Percentiles rank a stretch among this genome's conserved stretches.
Evolutionary conservation across 92 coral and sea anemone genomes (phyloP).

Genomic region (Zoanthus gigantus): DNA sequence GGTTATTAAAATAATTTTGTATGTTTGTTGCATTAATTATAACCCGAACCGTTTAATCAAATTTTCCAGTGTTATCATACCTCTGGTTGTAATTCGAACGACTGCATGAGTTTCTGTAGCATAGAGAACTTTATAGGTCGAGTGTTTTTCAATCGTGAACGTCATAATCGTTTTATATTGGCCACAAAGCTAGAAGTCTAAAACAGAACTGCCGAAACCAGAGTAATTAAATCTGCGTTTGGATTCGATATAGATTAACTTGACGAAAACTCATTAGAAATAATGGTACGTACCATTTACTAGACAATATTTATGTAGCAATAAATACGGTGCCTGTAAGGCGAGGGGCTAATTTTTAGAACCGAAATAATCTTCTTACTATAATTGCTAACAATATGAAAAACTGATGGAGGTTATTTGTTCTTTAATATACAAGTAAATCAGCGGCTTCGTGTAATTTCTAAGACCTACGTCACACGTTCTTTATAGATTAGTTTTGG

Average conservation of each 20-base stretch:
- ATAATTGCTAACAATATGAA: background rate
- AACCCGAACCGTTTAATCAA: slow-evolving; percentile 1
- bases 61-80: background rate
- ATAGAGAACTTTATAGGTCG: background rate
- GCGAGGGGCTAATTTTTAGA: background rate
- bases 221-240: background rate
- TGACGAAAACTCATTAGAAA: background rate
- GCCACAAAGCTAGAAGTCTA: no score
- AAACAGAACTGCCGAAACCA: no score
- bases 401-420: background rate
- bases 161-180: no score
- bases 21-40: background rate
- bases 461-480: background rate
- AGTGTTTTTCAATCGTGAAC: no score
- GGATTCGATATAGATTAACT: background rate
- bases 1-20: background rate
- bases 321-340: background rate
- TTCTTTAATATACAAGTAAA: background rate
- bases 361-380: background rate
- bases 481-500: background rate
- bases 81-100: background rate
- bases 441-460: background rate
- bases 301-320: background rate
- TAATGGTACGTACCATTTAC: background rate
- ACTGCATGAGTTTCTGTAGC: background rate